Evolutionary conservation across 2,888 invertebrate species (phyloP).

Genomic region (Abscondita cerata): DNA sequence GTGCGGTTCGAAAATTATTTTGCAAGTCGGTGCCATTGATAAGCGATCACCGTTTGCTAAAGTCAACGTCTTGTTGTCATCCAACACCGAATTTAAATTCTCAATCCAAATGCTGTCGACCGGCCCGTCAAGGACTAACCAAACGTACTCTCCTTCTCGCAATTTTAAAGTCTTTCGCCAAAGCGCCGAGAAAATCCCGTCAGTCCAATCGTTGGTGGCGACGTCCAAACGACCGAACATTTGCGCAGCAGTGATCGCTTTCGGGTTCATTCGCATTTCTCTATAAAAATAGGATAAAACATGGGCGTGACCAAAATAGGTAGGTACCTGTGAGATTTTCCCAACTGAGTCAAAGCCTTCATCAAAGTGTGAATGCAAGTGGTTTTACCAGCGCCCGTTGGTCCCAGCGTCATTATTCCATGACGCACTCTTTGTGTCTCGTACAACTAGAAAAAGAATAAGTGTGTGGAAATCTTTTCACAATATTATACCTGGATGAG

Average conservation of each 20-base stretch:
- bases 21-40: conserved; percentile 92
- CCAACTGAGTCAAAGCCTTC: conserved; percentile 87
- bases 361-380: conserved; percentile 89
- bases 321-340: conserved; percentile 77
- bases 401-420: conserved; percentile 95
- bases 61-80: conserved; percentile 95
- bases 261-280: conserved; percentile 98
- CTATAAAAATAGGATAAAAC: conserved; percentile 48
- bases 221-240: conserved; percentile 98
- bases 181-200: conserved; percentile 95
- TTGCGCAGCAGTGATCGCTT: conserved; percentile 95
- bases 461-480: background rate
- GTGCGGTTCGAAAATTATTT: conserved; percentile 96
- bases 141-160: conserved; percentile 87
- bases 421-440: conserved; percentile 95
- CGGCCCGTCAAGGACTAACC: conserved; percentile 95
- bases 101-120: conserved; percentile 99
- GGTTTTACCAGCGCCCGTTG: conserved; percentile 94
- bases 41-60: conserved; percentile 95
- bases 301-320: background rate
- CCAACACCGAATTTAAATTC: conserved; percentile 95
- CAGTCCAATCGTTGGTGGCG: conserved; percentile 98
- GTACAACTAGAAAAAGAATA: conserved; percentile 69
- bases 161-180: conserved; percentile 94
- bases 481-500: conserved; percentile 75